Evolutionary conservation across 2,113 vertebrate genomes (phyloP), one percentile per base, ranked within the genome.

Genomic region (Lepidothrix coronata): DNA sequence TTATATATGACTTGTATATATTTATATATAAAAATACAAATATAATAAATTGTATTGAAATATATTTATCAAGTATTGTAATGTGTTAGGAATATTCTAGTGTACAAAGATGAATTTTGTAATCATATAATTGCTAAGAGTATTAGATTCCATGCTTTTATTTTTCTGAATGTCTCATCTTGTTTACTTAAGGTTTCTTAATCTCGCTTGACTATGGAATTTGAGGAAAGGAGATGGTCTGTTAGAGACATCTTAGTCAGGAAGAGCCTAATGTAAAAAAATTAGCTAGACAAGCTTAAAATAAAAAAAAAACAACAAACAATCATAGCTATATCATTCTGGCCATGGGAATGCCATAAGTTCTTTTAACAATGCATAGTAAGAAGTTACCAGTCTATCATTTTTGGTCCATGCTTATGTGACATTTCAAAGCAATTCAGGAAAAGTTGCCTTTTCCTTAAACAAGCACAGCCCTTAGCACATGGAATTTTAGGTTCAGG

Each of bases 131-230:
- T 65, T 88, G 12, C 55, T 88, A 62, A 66, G 23, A 41, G 7
- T 76, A 59, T 70, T 86, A 66, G 11, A 52, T 76, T 59, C 6
- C 75, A 55, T 85, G 39, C 25, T 92, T 80, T 57, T 7, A 70
- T 46, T 95, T 97, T 96, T 84, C 28, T 85, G 54, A 14, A 25
- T 77, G 15, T 88, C 92, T 96, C 41, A 49, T 96, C 54, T 91
- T 75, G 31, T 79, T 93, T 96, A 27, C 67, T 96, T 6, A 31
- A 92, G 72, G 61, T 86, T 27, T 95, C 28, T 92, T 86, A 57
- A 57, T 91, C 37, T 89, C 93, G 5, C 25, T 59, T 91, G 52
- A 30, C 46, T 82, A 28, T 37, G 78, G 77, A 78, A 72, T 81
- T 93, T 83, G 77, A 55, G 24, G 48, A 97, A 82, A 66, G 57